Conservation (phyloP, 2,888 invertebrate species). For the Lasioglossum vierecki region DNA sequence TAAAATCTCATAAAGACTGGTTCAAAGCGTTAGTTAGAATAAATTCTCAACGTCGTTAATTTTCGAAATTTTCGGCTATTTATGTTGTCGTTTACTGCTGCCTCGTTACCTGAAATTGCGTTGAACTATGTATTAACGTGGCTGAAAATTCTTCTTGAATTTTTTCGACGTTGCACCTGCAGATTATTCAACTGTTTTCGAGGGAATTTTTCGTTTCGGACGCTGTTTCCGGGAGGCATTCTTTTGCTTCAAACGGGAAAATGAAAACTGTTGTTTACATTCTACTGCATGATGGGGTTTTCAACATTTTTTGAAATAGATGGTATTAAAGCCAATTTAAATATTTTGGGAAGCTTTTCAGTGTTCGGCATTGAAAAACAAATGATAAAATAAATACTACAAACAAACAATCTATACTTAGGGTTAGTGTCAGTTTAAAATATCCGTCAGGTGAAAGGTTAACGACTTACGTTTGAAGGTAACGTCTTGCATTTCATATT, state of each 20-base stretch:
- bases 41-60: background rate
- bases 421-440: background rate
- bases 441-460: background rate
- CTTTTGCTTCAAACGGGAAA: background rate
- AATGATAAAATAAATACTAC: background rate
- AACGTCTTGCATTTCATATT: background rate
- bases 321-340: background rate
- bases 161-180: background rate
- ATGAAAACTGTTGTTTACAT: background rate
- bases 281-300: background rate
- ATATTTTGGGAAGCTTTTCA: background rate
- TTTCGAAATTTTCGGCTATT: background rate
- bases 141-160: background rate
- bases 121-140: background rate
- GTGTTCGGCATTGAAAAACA: background rate
- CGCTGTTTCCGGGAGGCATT: background rate
- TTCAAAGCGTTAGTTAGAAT: background rate
- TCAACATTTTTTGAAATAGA: background rate
- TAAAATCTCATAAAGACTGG: background rate
- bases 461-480: background rate
- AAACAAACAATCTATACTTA: background rate
- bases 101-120: background rate
- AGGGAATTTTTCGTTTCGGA: background rate
- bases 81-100: background rate
- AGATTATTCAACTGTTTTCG: background rate